Percentiles rank a stretch among this genome's conserved stretches.
phyloP scores from a whole-genome alignment of 2,797 vertebrate genomes.

The Poeciliopsis presidionis region DNA sequence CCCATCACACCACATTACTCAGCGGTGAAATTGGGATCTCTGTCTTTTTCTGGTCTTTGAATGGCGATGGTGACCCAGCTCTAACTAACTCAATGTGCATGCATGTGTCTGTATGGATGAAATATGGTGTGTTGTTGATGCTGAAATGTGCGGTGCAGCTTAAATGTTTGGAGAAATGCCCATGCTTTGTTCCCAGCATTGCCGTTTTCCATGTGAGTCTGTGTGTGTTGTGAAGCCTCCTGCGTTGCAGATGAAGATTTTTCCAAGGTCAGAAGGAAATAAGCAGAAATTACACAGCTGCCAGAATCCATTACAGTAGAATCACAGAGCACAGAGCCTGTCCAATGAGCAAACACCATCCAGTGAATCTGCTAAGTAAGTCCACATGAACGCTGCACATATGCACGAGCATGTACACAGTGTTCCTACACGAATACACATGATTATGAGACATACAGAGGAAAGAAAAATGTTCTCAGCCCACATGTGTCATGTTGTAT shows the following conservation, averaged over 20 bases:
- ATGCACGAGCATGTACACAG: neutral
- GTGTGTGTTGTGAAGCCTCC: constrained; percentile 51
- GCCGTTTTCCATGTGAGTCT: constrained; percentile 1
- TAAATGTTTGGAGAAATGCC: constrained; percentile 20
- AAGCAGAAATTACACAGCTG: constrained; percentile 83
- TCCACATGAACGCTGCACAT: constrained; percentile 27
- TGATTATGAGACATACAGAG: neutral
- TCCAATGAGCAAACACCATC: constrained; percentile 56
- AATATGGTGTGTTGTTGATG: constrained; percentile 9
- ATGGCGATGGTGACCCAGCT: constrained; percentile 45
- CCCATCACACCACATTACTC: constrained; percentile 30
- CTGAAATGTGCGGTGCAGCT: neutral
- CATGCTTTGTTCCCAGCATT: neutral
- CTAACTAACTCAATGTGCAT: constrained; percentile 18
- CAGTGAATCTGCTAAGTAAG: constrained; percentile 37
- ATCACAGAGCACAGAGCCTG: constrained; percentile 57
- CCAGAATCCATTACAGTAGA: constrained; percentile 77
- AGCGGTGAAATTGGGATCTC: constrained; percentile 42
- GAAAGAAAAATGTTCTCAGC: constrained; percentile 12
- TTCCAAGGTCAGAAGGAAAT: constrained; percentile 79
- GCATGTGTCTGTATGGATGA: constrained; percentile 9
- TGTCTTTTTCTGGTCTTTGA: constrained; percentile 41
- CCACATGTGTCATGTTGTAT: constrained; percentile 9
- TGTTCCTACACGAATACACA: constrained; percentile 9
- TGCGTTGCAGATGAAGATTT: constrained; percentile 60